These are phyloP conservation scores for Dorcus parallelipipedus DNA, from an alignment of 2,888 invertebrate genomes.

Conservation along the genomic window DNA sequence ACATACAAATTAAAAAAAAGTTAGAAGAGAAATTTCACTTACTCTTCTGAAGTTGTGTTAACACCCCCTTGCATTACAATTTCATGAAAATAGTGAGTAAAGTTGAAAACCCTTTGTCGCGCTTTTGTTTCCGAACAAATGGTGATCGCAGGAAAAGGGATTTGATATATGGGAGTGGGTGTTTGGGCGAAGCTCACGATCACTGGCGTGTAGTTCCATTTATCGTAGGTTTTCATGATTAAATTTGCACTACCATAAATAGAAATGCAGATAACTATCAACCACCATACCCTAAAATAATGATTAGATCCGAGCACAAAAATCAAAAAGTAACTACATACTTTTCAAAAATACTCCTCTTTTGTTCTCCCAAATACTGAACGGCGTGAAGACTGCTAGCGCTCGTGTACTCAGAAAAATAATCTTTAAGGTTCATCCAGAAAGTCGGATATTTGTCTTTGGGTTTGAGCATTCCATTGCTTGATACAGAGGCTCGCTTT, in stretches of 20 bases:
- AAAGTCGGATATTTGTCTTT: constrained; percentile 25
- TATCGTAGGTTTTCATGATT: constrained; percentile 64
- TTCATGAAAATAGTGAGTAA: constrained; percentile 55
- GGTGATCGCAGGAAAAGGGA: constrained; percentile 50
- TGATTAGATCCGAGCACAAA: background rate
- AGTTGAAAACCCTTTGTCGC: constrained; percentile 61
- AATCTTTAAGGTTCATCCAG: constrained; percentile 14
- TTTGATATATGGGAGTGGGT: constrained; percentile 66
- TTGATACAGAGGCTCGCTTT: too few relatives aligned
- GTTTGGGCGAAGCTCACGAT: constrained; percentile 74
- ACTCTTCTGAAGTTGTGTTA: constrained; percentile 57
- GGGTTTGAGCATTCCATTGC: constrained; percentile 4
- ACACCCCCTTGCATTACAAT: constrained; percentile 3
- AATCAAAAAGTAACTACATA: constrained; percentile 6
- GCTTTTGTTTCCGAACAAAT: constrained; percentile 58
- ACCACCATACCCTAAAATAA: constrained; percentile 59
- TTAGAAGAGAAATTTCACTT: constrained; percentile 34
- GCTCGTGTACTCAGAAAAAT: constrained; percentile 17
- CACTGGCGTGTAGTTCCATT: constrained; percentile 72
- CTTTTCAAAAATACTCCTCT: constrained; percentile 25
- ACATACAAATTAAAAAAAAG: too few relatives aligned
- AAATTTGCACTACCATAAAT: constrained; percentile 59
- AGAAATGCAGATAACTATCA: constrained; percentile 58
- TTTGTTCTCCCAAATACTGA: constrained; percentile 27
- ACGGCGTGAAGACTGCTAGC: constrained; percentile 26